phyloP scores from a whole-genome alignment of 2,797 vertebrate species.

The Tokudaia muenninki region DNA sequence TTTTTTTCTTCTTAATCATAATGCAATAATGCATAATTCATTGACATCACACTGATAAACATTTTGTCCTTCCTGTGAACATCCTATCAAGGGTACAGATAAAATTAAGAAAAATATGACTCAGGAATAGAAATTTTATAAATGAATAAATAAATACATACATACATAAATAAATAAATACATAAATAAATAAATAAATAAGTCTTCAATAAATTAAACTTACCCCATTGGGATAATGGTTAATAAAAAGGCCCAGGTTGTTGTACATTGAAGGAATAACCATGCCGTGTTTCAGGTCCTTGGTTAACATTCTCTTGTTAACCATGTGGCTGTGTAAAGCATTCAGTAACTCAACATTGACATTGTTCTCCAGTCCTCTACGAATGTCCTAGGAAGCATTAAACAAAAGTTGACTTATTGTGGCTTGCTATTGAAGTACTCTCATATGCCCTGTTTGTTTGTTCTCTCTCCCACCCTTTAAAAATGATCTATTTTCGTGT shows the following conservation, averaged over 20 bases:
- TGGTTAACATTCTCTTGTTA: conserved; percentile 95
- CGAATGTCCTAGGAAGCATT: conserved; percentile 89
- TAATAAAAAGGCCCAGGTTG: conserved; percentile 93
- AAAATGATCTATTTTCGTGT: neutral
- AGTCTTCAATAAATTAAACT: conserved; percentile 81
- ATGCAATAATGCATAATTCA: neutral
- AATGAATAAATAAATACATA: conserved; percentile 34
- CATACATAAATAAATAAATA: too few species aligned
- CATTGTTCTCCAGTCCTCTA: conserved; percentile 94
- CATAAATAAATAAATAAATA: conserved; percentile 60
- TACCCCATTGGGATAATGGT: conserved; percentile 98
- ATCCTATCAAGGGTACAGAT: neutral
- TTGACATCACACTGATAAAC: neutral
- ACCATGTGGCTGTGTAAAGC: conserved; percentile 98
- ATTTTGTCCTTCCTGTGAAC: conserved; percentile 23
- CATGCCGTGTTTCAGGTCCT: conserved; percentile 96
- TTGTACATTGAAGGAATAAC: conserved; percentile 95
- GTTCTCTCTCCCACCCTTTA: neutral
- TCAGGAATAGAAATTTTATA: neutral
- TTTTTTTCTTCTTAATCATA: neutral
- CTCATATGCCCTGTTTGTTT: neutral
- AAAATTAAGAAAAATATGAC: neutral
- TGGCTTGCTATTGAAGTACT: neutral
- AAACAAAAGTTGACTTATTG: conserved; percentile 31
- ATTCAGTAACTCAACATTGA: conserved; percentile 98